These are phyloP conservation scores for Chloroceryle aenea DNA, from an alignment of 2,113 vertebrate genomes.

Conservation along the genomic window DNA sequence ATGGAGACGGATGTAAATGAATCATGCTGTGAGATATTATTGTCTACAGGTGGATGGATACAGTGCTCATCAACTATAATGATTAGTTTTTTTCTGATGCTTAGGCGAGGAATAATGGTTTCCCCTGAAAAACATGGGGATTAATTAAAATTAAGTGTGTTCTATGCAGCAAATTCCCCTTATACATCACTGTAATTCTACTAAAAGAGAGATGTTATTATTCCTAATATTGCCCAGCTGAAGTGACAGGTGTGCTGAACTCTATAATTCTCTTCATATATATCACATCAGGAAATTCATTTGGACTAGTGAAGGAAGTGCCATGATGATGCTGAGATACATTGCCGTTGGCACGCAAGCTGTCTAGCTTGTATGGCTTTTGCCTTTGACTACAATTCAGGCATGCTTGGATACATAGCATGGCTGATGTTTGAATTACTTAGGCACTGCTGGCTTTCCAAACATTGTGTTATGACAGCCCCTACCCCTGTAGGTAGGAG, in stretches of 20 bases:
- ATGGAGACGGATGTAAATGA: not conserved
- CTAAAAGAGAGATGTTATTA: not conserved
- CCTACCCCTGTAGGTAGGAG: not conserved
- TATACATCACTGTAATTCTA: not conserved
- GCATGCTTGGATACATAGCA: not conserved
- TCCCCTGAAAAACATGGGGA: not conserved
- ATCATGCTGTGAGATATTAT: not conserved
- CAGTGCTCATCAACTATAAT: not conserved
- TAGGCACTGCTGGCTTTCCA: not conserved
- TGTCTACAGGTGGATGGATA: not conserved
- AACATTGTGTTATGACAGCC: not conserved
- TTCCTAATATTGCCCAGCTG: not conserved
- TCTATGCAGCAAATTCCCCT: not conserved
- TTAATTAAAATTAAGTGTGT: not conserved
- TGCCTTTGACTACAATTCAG: slow-evolving; percentile 11
- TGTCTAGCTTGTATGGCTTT: not conserved
- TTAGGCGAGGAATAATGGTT: not conserved
- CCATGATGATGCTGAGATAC: not conserved
- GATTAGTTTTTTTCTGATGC: not conserved
- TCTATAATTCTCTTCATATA: not conserved
- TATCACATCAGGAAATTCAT: not conserved
- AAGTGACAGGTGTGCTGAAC: not conserved
- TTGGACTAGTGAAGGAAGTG: not conserved
- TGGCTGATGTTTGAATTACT: not conserved
- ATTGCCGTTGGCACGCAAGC: slow-evolving; percentile 11